Conservation (phyloP, 2,888 invertebrate species). For the Drosophila quasianomalipes region DNA sequence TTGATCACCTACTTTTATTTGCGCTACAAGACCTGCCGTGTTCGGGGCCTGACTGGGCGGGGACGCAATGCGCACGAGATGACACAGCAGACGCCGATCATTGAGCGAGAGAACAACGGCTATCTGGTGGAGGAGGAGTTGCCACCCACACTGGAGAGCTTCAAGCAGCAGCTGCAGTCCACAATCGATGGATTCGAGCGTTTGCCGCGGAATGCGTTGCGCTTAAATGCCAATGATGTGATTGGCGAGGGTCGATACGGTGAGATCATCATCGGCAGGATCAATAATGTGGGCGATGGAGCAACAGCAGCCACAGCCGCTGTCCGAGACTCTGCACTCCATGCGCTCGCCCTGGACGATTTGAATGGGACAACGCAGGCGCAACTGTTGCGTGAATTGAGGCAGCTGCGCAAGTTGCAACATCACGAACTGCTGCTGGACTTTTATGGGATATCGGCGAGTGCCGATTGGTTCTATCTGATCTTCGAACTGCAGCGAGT, state of each 20-base stretch:
- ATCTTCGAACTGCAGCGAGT: slow-evolving; percentile 90
- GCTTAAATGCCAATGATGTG: slow-evolving; percentile 89
- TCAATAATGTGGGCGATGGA: slow-evolving; percentile 83
- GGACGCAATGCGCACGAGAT: slow-evolving; percentile 88
- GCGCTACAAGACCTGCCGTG: slow-evolving; percentile 84
- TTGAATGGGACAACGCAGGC: slow-evolving; percentile 85
- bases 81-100: slow-evolving; percentile 92
- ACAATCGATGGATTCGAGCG: slow-evolving; percentile 87
- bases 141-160: slow-evolving; percentile 87
- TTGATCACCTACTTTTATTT: slow-evolving; percentile 86
- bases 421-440: slow-evolving; percentile 90
- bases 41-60: slow-evolving; percentile 67
- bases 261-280: slow-evolving; percentile 90
- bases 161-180: slow-evolving; percentile 91
- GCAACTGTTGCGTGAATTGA: slow-evolving; percentile 90
- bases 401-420: slow-evolving; percentile 89
- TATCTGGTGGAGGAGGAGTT: slow-evolving; percentile 92
- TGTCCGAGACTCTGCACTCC: slow-evolving; percentile 86
- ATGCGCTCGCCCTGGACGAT: slow-evolving; percentile 88
- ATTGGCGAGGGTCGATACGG: slow-evolving; percentile 92
- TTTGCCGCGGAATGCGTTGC: slow-evolving; percentile 89
- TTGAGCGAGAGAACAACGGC: slow-evolving; percentile 92
- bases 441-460: slow-evolving; percentile 92
- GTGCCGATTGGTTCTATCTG: slow-evolving; percentile 90
- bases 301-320: background rate